A percentile compares a stretch with the other conserved stretches of the same genome.
Conservation (phyloP, 2,888 invertebrate species). For the Papilio gigon region DNA sequence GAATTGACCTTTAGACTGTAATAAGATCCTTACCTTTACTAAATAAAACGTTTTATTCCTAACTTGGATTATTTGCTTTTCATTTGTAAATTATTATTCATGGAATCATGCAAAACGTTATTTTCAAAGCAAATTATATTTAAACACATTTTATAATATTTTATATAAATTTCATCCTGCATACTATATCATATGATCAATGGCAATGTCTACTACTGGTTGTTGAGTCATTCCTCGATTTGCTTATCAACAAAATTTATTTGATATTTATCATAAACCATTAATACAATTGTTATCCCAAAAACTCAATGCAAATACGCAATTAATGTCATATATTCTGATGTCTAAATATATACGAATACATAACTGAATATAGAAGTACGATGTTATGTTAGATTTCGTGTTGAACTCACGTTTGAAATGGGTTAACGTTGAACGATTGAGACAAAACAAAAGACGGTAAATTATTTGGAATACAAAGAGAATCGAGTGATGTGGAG, state of each 20-base stretch:
- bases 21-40: slow-evolving; percentile 23
- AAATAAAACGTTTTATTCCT: slow-evolving; percentile 1
- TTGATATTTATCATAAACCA: no score
- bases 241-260: neutral
- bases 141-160: neutral
- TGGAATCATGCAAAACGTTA: neutral
- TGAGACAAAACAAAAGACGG: slow-evolving; percentile 29
- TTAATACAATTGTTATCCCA: no score
- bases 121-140: neutral
- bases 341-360: no score
- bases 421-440: slow-evolving; percentile 4
- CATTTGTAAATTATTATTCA: slow-evolving; percentile 7
- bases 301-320: no score
- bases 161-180: neutral
- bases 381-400: no score
- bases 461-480: slow-evolving; percentile 31
- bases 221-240: no score
- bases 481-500: slow-evolving; percentile 22
- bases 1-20: slow-evolving; percentile 13
- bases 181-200: neutral
- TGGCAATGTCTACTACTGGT: neutral
- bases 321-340: no score
- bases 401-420: neutral
- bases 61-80: neutral
- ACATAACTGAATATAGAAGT: no score